Evolutionary conservation across 2,797 vertebrate genomes (phyloP), one percentile per base, ranked within the genome.

Genomic region (Apodemus agrarius): DNA sequence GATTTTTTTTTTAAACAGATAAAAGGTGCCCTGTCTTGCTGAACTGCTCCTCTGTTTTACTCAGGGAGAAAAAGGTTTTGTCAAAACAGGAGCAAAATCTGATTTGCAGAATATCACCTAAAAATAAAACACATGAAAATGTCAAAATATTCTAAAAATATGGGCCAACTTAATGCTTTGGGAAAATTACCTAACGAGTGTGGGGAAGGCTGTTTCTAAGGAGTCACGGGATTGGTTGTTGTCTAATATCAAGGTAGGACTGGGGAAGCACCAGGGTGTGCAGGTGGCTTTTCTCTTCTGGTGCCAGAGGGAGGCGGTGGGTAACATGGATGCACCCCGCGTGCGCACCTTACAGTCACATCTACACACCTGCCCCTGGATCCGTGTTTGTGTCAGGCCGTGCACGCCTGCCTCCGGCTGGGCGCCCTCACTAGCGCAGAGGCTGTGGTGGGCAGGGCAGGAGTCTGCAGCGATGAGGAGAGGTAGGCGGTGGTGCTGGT

Each of bases 21-120:
- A 97, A 97, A 98, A 97, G 81, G 94, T 96, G 84, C 96, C 87
- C 96, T 92, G 82, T 93, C 89, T 96, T 96, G 87, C 94, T 97
- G 97, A 97, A 96, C 96, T 96, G 92, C 86, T 97, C 92, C 80
- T 96, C 91, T 97, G 5, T 96, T 97, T 98, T 92, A 65, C 93
- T 96, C 76, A 21, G 69, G 83, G 93, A 96, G 87, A 96, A 97
- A 89, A 96, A 93, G 81, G 49, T 95, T 97, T 97, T 98, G 96
- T 97, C 94, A 96, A 97, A 97, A 97, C 93, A 94, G 69, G 82
- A 96, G 93, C 59, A 92, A 92, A 81, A 52, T 54, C 90, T 43
- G 83, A 97, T 96, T 95, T 97, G 90, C 63, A 96, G 95, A 97
- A 92, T 97, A 96, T 61, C 63, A 52, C 96, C 96, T 96, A 90